Evolutionary conservation across 2,888 invertebrate species (phyloP), one percentile per base, ranked within the genome.

Genomic region (Pecten maximus): DNA sequence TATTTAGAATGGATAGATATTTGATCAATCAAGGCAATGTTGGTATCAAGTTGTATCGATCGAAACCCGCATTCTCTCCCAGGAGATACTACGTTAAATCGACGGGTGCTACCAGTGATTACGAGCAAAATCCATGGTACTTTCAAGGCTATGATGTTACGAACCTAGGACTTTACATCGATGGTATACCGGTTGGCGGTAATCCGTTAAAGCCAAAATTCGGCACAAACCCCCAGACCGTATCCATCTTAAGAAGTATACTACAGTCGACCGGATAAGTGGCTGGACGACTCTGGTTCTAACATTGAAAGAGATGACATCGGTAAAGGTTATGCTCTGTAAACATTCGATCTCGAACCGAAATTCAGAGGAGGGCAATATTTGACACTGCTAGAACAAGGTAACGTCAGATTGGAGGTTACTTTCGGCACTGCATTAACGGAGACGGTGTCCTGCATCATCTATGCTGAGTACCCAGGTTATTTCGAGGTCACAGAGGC

Each of bases 21-120:
- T 89, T 93, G 35, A 89, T 93, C 44, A 93, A 93, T 88, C 91
- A 92, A 90, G 92, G 92, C 6, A 92, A 92, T 90, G 91, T 93
- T 10, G 92, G 91, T 90, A 44, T 92, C 28, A 91, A 92, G 89
- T 40, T 92, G 35, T 93, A 93, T 90, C 91, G 92, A 54, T 92
- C 91, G 40, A 91, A 91, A 28, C 89, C 92, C 60, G 91, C 91
- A 40, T 93, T 92, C 48, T 92, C 91, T n/a, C n/a, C n/a, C n/a
- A n/a, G n/a, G n/a, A n/a, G n/a, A n/a, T n/a, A n/a, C n/a, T n/a
- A n/a, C 89, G 90, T 92, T 8, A 91, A 93, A 88, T 89, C 92
- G 40, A 89, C 88, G 44, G 91, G 91, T 35, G 40, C 88, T 16
- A 88, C 90, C 3, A 91, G 92, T 40, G 89, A 89, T 44, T 93